phyloP scores from a whole-genome alignment of 1,140 invertebrate species.

The Acromyrmex heyeri region DNA sequence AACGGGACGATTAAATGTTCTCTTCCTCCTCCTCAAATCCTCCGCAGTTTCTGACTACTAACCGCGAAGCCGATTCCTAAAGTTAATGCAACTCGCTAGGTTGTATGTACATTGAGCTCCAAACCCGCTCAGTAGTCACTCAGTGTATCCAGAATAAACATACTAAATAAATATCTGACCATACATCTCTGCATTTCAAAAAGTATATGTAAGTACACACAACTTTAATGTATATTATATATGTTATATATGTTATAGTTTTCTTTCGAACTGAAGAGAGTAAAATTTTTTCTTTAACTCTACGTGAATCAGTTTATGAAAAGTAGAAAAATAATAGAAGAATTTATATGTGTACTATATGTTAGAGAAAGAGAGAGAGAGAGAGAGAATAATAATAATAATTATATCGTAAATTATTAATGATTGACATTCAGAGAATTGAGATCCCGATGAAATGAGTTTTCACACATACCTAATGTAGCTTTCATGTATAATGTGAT shows the following conservation, averaged over 20 bases:
- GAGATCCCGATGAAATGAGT: too few relatives aligned
- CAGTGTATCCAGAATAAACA: conserved; percentile 37
- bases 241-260: not conserved
- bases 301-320: not conserved
- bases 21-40: conserved; percentile 34
- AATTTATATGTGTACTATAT: not conserved
- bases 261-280: not conserved
- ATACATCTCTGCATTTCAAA: conserved; percentile 12
- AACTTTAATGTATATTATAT: not conserved
- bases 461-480: too few relatives aligned
- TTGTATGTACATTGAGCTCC: conserved; percentile 14
- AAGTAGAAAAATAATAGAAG: not conserved
- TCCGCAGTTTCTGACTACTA: conserved; percentile 29
- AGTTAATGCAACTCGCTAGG: conserved; percentile 49
- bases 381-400: not conserved
- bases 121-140: conserved; percentile 13
- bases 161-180: conserved; percentile 20
- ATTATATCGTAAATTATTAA: not conserved
- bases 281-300: not conserved
- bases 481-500: too few relatives aligned
- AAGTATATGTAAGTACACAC: not conserved
- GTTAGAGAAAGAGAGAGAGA: not conserved
- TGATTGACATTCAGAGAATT: not conserved
- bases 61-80: conserved; percentile 47
- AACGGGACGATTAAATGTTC: conserved; percentile 31